Evolutionary conservation across 2,888 invertebrate species (phyloP).

Genomic region (Syrista parreyssii): DNA sequence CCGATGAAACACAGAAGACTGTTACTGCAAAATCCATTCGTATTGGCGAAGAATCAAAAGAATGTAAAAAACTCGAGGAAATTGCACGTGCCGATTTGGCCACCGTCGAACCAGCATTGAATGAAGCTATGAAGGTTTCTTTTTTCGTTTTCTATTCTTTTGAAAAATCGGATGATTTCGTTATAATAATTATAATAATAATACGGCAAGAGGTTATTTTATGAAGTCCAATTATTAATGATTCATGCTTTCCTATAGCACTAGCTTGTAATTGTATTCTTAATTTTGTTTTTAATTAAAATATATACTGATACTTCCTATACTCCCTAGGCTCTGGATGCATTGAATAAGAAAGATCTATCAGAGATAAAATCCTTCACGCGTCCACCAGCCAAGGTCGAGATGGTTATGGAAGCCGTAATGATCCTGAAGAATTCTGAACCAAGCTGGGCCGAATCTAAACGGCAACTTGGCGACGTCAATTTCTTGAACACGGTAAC

Average conservation of each 20-base stretch:
- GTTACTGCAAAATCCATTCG: conserved; percentile 79
- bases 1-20: conserved; percentile 81
- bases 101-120: conserved; percentile 87
- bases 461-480: conserved; percentile 84
- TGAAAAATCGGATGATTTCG: conserved; percentile 13
- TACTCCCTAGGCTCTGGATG: conserved; percentile 74
- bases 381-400: conserved; percentile 87
- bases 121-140: conserved; percentile 79
- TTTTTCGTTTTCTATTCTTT: background rate
- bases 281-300: background rate
- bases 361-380: conserved; percentile 92
- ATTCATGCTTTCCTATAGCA: background rate
- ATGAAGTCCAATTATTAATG: background rate
- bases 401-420: conserved; percentile 91
- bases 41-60: conserved; percentile 83
- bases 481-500: conserved; percentile 76
- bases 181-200: conserved; percentile 13
- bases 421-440: conserved; percentile 83
- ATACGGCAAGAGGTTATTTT: background rate
- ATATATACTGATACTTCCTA: background rate
- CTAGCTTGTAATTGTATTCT: background rate
- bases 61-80: conserved; percentile 84
- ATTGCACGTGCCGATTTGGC: conserved; percentile 86
- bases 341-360: conserved; percentile 87
- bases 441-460: conserved; percentile 89